phyloP scores from a whole-genome alignment of 2,113 vertebrate species.

The Pelecanoides urinatrix region DNA sequence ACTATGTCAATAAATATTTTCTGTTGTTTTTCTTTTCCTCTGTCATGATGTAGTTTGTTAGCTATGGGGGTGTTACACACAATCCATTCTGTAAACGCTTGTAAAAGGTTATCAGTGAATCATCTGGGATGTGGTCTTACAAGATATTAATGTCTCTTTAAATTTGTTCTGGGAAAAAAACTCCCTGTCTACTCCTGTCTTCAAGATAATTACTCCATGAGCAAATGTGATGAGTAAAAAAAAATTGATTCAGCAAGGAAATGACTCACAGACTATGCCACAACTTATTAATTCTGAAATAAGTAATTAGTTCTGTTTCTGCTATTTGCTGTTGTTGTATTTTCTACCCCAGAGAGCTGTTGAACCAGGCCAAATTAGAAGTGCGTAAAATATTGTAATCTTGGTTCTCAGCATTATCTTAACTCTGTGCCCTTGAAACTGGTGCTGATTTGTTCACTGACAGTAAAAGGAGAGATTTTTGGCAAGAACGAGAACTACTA shows the following conservation, averaged over 20 bases:
- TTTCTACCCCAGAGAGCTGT: not conserved
- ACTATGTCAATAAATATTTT: conserved; percentile 20
- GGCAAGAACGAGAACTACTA: not conserved
- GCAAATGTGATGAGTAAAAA: conserved; percentile 24
- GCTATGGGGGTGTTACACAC: not conserved
- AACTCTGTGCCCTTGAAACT: not conserved
- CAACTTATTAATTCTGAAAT: conserved; percentile 28
- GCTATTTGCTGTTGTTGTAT: not conserved
- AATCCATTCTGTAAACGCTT: not conserved
- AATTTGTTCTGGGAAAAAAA: not conserved
- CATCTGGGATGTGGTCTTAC: not conserved
- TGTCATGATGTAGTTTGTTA: not conserved
- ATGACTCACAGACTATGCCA: conserved; percentile 10
- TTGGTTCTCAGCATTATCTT: not conserved
- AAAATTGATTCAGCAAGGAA: not conserved
- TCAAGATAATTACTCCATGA: not conserved
- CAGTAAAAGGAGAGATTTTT: not conserved
- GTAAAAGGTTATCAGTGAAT: not conserved
- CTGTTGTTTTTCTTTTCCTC: not conserved
- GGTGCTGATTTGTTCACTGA: not conserved
- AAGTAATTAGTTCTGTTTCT: conserved; percentile 33
- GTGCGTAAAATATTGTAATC: not conserved
- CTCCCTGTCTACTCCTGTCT: not conserved
- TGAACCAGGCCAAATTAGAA: not conserved
- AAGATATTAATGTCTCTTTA: not conserved